Percentiles rank a stretch among this genome's conserved stretches.
These are phyloP conservation scores for Brienomyrus longianalis DNA, from an alignment of 2,113 vertebrate genomes.

Conservation along the genomic window DNA sequence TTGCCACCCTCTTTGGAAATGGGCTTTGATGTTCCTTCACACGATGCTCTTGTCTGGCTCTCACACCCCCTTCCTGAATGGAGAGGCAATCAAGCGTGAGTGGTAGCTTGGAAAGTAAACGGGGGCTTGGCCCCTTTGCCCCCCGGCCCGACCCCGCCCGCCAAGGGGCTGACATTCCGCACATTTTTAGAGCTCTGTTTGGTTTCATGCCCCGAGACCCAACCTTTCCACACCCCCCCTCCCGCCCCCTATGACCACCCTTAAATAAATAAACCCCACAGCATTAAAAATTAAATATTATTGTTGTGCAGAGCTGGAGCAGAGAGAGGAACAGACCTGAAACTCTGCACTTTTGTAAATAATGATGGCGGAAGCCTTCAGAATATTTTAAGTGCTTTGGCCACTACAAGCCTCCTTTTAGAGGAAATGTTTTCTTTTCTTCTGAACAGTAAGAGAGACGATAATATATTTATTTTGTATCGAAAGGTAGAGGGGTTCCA, in stretches of 20 bases:
- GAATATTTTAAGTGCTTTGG: neutral
- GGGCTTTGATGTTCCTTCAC: constrained; percentile 9
- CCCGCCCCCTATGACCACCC: neutral
- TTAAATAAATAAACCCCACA: constrained; percentile 9
- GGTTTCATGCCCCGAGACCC: neutral
- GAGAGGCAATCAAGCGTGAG: neutral
- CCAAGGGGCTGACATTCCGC: neutral
- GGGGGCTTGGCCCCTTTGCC: neutral
- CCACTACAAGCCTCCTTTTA: neutral
- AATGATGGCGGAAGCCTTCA: neutral
- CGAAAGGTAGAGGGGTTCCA: neutral
- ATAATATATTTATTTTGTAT: neutral
- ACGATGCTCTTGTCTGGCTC: neutral
- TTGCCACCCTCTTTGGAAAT: neutral
- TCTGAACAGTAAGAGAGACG: neutral
- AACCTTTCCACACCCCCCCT: neutral
- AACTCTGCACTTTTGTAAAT: neutral
- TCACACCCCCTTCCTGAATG: neutral
- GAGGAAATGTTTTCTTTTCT: neutral
- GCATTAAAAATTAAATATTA: constrained; percentile 6
- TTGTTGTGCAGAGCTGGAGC: neutral
- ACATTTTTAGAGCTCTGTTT: neutral
- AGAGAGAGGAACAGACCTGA: neutral
- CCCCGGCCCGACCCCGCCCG: neutral
- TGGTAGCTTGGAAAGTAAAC: neutral